Evolutionary conservation across 2,888 invertebrate species (phyloP), one percentile per base, ranked within the genome.

Genomic region (Portevinia maculata): DNA sequence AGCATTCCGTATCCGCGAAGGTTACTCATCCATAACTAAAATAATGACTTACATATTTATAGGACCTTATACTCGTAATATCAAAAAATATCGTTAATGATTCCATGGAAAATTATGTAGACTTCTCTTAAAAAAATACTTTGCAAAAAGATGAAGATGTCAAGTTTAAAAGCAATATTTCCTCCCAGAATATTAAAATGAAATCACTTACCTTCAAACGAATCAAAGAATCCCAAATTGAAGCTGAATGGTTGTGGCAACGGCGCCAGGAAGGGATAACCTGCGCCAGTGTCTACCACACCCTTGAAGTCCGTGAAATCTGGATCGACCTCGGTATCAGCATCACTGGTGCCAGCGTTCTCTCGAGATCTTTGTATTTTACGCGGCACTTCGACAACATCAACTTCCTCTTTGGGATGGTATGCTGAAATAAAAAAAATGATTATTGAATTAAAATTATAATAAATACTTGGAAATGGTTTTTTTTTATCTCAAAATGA

Each of bases 141-240:
- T n/a, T n/a, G n/a, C n/a, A n/a, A n/a, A n/a, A n/a, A n/a, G n/a
- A n/a, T n/a, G n/a, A n/a, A n/a, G n/a, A n/a, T n/a, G n/a, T n/a
- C n/a, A n/a, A n/a, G n/a, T n/a, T n/a, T n/a, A n/a, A n/a, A n/a
- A n/a, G n/a, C n/a, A n/a, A n/a, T n/a, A n/a, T n/a, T n/a, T n/a
- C 19, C 8, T 30, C 13, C 8, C 13, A 28, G 4, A 5, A 34
- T 1, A 3, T 24, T 9, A 5, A 17, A 9, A 19, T 13, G 8
- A 15, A 3, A 3, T 24, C 24, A 88, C 88, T 88, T 84, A 91
- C 91, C 89, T 85, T 90, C 90, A 85, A 91, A 90, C 57, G 88
- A 86, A 79, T 88, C 88, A 85, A 90, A 88, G 86, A 90, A 87
- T 62, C 89, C 89, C 52, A 88, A 81, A 84, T 86, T 88, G 62